Conservation (phyloP, 2,113 vertebrate genomes). For the Camelus dromedarius region DNA sequence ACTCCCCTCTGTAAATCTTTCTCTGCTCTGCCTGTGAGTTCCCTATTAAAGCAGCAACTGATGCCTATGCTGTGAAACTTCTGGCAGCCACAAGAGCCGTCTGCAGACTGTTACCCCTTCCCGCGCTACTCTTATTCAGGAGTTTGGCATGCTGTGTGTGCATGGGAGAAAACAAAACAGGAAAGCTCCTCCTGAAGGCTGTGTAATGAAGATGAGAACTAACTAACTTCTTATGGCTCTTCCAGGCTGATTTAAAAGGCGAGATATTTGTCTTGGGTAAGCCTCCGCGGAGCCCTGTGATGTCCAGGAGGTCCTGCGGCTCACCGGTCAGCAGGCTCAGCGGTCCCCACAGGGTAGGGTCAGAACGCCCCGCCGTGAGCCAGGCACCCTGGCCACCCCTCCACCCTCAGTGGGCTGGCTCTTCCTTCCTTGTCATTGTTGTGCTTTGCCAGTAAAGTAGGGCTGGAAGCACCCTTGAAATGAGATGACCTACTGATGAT, state of each 20-base stretch:
- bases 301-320: constrained; percentile 91
- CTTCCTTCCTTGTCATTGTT: not conserved
- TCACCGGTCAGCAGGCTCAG: constrained; percentile 92
- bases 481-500: not conserved
- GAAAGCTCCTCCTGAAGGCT: not conserved
- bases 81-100: rapidly evolving
- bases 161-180: not conserved
- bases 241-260: constrained; percentile 92
- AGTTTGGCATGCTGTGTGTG: constrained; percentile 70
- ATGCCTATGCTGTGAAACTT: not conserved
- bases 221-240: constrained; percentile 90
- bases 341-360: constrained; percentile 94
- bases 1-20: not conserved
- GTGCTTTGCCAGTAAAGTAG: not conserved
- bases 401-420: rapidly evolving
- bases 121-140: not conserved
- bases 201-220: constrained; percentile 52
- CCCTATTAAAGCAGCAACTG: not conserved
- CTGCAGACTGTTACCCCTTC: constrained; percentile 4
- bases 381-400: not conserved
- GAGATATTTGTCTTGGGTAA: constrained; percentile 94
- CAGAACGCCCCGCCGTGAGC: constrained; percentile 78
- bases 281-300: constrained; percentile 97
- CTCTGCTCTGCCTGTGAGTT: not conserved
- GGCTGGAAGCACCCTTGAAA: not conserved